Evolutionary conservation across 2,797 vertebrate species (phyloP), one percentile per base, ranked within the genome.

Genomic region (Pangasius djambal): DNA sequence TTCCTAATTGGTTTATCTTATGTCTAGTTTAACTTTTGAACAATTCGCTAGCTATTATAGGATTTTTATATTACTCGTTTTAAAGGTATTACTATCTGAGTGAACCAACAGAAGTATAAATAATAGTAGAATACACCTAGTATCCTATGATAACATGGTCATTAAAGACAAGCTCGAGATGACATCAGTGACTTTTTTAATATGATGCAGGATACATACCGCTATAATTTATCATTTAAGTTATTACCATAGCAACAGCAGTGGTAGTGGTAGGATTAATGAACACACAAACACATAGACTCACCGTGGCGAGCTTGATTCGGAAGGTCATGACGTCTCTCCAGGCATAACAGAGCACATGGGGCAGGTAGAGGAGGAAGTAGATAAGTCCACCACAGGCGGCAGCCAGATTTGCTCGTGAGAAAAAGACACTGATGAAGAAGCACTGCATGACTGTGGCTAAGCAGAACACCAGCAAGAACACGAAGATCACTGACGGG

Each of bases 321-420:
- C 93, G 87, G 91, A 98, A 98, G 93, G 95, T 93, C 94, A 99
- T 94, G 6, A 98, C 95, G 81, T 99, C 98, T 89, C 97, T 97
- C 99, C 99, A 99, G 50, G 98, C 97, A 12, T 97, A 97, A 83
- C 98, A 98, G 0, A 99, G 96, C 88, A 97, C 90, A 0, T 99
- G 97, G 20, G 99, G 99, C 86, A 99, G 95, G 94, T 99, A 99
- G 59, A 99, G 96, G 0, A 97, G 96, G 92, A 99, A 99, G 94
- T 98, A 99, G 93, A 99, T 96, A 94, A 99, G 97, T 85, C 98
- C 98, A 0, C 98, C 98, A 31, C 98, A 99, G 87, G 98, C 98
- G 0, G 99, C 97, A 0, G 98, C 98, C 93, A 99, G 93, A 94
- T 99, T 99, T 91, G 99, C 98, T 92, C 98, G 97, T 86, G 98